These are phyloP conservation scores for Coregonus ussuriensis DNA, from an alignment of 2,797 vertebrate species.

Conservation along the genomic window DNA sequence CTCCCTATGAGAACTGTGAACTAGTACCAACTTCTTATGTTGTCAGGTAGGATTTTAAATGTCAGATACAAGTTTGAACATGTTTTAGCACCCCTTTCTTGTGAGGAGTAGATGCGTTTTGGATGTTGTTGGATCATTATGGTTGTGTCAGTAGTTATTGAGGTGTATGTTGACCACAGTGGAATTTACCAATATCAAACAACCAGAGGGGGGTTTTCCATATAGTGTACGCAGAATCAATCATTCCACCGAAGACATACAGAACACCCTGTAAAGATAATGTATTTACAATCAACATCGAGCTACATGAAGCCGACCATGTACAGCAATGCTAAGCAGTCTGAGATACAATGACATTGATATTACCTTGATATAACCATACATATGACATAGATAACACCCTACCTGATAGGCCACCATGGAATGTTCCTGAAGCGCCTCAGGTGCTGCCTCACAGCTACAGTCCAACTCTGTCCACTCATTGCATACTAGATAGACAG, in stretches of 20 bases:
- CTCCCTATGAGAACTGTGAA: not conserved
- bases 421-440: conserved; percentile 14
- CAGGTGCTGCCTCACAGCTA: conserved; percentile 9
- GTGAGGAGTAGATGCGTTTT: not conserved
- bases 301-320: not conserved
- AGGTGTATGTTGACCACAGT: not conserved
- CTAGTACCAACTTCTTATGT: not conserved
- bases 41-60: not conserved
- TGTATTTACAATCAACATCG: not conserved
- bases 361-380: not conserved
- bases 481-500: not conserved
- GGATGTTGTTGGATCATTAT: not conserved
- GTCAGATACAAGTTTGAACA: not conserved
- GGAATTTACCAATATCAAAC: conserved; percentile 17
- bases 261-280: conserved; percentile 8
- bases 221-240: conserved; percentile 15
- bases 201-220: conserved; percentile 6
- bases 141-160: not conserved
- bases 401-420: conserved; percentile 15
- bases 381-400: not conserved
- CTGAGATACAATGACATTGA: not conserved
- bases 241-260: conserved; percentile 18
- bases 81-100: not conserved
- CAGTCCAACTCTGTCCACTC: conserved; percentile 19
- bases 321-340: not conserved